These are phyloP conservation scores for Cisticola juncidis DNA, from an alignment of 2,113 vertebrate species.

Conservation along the genomic window DNA sequence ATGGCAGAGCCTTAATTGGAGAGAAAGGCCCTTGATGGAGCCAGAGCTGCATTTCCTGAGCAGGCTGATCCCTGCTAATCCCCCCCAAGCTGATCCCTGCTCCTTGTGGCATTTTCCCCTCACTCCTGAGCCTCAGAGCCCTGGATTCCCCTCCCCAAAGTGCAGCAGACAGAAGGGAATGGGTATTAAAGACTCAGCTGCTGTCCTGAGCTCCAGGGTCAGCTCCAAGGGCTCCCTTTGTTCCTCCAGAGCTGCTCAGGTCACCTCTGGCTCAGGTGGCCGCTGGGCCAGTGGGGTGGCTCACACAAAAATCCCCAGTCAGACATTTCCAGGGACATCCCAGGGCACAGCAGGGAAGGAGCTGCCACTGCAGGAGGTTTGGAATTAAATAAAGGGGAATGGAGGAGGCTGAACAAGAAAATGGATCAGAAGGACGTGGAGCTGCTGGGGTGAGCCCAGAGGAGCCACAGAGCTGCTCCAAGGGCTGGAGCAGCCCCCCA, in stretches of 20 bases:
- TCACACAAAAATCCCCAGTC: not conserved
- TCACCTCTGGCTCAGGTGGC: not conserved
- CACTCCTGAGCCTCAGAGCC: not conserved
- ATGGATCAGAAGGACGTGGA: not conserved
- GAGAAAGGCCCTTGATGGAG: not conserved
- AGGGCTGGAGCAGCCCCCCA: not conserved
- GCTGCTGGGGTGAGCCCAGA: not conserved
- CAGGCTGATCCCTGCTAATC: not conserved
- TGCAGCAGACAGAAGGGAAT: not conserved
- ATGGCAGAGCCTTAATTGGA: not conserved
- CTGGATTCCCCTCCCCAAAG: not conserved
- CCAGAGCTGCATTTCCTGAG: not conserved
- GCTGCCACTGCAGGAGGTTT: not conserved
- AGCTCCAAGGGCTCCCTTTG: not conserved
- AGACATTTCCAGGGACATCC: not conserved
- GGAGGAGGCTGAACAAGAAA: not conserved
- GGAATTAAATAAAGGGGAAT: not conserved
- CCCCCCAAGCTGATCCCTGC: not conserved
- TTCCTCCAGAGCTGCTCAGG: accelerated
- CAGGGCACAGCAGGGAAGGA: not conserved
- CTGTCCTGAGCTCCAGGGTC: not conserved
- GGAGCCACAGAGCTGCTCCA: accelerated
- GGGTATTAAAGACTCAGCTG: not conserved
- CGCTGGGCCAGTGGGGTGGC: not conserved
- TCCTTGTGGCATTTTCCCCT: not conserved